A percentile compares a stretch with the other conserved stretches of the same genome.
phyloP scores from a whole-genome alignment of 2,113 vertebrate species.

The Coracopsis vasa region DNA sequence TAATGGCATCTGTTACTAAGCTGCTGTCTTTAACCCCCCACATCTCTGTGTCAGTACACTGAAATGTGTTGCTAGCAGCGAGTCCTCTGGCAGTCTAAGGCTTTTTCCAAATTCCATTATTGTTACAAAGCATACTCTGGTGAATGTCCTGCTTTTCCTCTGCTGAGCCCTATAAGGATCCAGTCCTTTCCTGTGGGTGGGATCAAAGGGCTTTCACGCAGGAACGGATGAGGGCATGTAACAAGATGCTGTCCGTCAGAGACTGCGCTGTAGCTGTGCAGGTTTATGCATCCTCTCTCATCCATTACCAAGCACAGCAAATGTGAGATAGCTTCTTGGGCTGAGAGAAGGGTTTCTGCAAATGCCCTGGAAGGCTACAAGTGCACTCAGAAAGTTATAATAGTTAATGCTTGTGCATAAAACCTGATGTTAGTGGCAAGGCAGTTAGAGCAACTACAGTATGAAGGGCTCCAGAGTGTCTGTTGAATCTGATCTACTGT shows the following conservation, averaged over 20 bases:
- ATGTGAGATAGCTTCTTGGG: not conserved
- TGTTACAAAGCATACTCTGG: constrained; percentile 41
- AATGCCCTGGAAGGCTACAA: not conserved
- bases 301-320: not conserved
- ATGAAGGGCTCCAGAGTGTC: not conserved
- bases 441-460: not conserved
- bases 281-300: not conserved
- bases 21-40: not conserved
- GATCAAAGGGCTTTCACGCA: not conserved
- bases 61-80: not conserved
- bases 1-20: not conserved
- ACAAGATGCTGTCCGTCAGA: not conserved
- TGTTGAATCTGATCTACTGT: not conserved
- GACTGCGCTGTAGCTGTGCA: not conserved
- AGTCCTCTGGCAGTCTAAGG: not conserved
- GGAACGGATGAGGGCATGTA: not conserved
- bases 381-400: not conserved
- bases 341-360: not conserved
- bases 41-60: not conserved
- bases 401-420: not conserved
- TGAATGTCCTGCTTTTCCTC: constrained; percentile 34
- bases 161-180: constrained; percentile 17
- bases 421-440: not conserved
- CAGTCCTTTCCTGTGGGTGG: constrained; percentile 5
- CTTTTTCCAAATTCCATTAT: constrained; percentile 53